These are phyloP conservation scores for Drosophila punjabiensis DNA, from an alignment of 1,140 invertebrate species.

Conservation along the genomic window DNA sequence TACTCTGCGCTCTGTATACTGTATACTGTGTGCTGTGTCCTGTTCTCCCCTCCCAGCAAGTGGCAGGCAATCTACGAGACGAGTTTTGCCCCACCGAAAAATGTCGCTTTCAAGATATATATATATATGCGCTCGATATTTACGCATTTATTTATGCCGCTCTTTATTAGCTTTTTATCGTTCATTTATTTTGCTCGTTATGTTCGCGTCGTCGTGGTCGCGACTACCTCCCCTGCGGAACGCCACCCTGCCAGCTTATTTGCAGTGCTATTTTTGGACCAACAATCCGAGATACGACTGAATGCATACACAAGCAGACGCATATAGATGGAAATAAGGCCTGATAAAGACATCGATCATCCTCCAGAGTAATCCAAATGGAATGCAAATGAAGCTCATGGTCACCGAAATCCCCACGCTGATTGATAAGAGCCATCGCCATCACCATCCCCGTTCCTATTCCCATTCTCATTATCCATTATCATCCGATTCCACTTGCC, in stretches of 20 bases:
- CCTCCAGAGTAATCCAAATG: constrained; percentile 5
- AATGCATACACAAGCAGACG: constrained; percentile 15
- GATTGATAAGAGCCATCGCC: constrained; percentile 39
- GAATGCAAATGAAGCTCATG: constrained; percentile 48
- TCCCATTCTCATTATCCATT: constrained; percentile 3
- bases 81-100: constrained; percentile 7
- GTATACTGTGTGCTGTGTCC: constrained; percentile 4
- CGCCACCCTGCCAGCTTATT: constrained; percentile 22
- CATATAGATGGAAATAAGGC: not conserved
- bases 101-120: constrained; percentile 34
- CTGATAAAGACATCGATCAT: constrained; percentile 48
- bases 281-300: constrained; percentile 14
- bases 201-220: constrained; percentile 48
- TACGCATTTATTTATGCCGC: constrained; percentile 78
- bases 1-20: not conserved
- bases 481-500: constrained; percentile 13
- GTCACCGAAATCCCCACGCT: constrained; percentile 29
- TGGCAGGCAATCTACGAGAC: constrained; percentile 53
- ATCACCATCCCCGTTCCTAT: not conserved
- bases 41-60: constrained; percentile 12
- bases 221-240: constrained; percentile 3
- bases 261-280: constrained; percentile 47
- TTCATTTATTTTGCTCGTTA: constrained; percentile 77
- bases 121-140: constrained; percentile 61
- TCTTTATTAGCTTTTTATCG: constrained; percentile 83